Evolutionary conservation across 2,888 invertebrate genomes (phyloP).

Genomic region (Sarcophaga caerulescens): DNA sequence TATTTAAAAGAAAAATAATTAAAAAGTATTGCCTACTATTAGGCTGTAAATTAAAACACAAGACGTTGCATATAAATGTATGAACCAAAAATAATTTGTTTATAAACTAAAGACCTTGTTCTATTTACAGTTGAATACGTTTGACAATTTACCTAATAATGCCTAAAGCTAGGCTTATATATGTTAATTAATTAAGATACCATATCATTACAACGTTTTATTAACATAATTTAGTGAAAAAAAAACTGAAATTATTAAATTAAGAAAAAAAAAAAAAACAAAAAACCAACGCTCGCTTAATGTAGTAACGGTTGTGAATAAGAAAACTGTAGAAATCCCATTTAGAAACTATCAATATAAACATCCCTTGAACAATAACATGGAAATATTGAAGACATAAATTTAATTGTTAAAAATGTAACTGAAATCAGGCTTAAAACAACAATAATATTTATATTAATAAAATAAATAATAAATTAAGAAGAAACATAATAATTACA

Average conservation of each 20-base stretch:
- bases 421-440: constrained; percentile 46
- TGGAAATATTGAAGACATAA: background rate
- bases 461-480: constrained; percentile 4
- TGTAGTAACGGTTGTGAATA: constrained; percentile 79
- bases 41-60: background rate
- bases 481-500: background rate
- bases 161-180: no score
- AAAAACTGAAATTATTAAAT: constrained; percentile 3
- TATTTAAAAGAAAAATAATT: background rate
- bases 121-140: no score
- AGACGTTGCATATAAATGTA: no score
- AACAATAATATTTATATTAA: constrained; percentile 51
- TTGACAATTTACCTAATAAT: no score
- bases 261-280: background rate
- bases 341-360: background rate
- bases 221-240: background rate
- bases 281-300: constrained; percentile 79
- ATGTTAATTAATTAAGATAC: background rate
- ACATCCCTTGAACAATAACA: background rate
- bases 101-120: no score
- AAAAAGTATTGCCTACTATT: background rate
- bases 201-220: background rate
- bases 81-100: no score
- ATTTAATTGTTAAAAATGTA: constrained; percentile 12
- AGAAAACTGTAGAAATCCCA: constrained; percentile 8